Conservation (phyloP, 2,113 vertebrate genomes). For the Microcebus tavaratra region DNA sequence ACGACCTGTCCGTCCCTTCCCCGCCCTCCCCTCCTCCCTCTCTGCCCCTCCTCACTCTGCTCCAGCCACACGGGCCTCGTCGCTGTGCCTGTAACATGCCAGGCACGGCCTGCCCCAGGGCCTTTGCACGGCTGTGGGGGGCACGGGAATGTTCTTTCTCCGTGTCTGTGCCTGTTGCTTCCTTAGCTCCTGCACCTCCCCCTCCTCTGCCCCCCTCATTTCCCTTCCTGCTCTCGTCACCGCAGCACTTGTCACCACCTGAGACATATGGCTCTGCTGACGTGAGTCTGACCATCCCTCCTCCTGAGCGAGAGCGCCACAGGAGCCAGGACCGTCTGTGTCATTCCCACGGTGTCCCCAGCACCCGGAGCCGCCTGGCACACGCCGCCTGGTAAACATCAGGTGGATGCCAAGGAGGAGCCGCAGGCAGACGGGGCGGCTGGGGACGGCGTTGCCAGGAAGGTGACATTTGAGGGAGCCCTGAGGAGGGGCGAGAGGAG, state of each 20-base stretch:
- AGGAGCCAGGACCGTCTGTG: neutral
- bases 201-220: neutral
- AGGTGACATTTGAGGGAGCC: neutral
- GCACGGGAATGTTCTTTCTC: accelerated
- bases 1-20: accelerated
- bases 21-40: accelerated
- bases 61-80: accelerated
- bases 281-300: neutral
- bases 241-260: no score
- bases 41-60: neutral
- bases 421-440: neutral
- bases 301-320: neutral
- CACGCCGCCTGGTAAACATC: no score
- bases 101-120: neutral
- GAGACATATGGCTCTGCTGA: neutral
- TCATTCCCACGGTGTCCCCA: accelerated
- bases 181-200: no score
- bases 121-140: neutral
- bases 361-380: neutral
- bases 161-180: neutral
- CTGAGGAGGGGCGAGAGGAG: neutral
- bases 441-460: no score
- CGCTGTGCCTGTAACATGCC: accelerated
- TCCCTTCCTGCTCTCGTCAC: neutral
- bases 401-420: neutral